Conservation (phyloP, 1,140 invertebrate genomes). For the Halyomorpha halys region DNA sequence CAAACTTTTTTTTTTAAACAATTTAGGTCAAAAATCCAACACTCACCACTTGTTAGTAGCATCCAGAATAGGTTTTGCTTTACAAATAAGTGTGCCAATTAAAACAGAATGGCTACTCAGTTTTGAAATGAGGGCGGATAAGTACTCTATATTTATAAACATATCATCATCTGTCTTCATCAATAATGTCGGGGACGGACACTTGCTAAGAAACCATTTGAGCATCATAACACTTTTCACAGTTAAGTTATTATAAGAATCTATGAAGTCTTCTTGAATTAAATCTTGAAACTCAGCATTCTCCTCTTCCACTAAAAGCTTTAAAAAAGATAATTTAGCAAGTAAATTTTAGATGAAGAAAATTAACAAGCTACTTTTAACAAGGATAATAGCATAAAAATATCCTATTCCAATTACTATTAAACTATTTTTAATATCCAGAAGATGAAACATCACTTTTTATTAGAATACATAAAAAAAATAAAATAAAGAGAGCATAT, state of each 20-base stretch:
- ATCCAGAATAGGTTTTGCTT: constrained; percentile 36
- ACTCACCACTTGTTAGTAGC: constrained; percentile 38
- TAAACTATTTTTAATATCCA: too few relatives aligned
- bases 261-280: constrained; percentile 78
- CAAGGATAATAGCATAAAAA: too few relatives aligned
- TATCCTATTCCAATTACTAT: too few relatives aligned
- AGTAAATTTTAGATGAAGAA: neutral
- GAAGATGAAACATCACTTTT: too few relatives aligned
- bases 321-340: too few relatives aligned
- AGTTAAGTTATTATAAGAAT: constrained; percentile 87
- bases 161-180: constrained; percentile 79
- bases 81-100: constrained; percentile 36
- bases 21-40: too few relatives aligned
- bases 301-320: constrained; percentile 49
- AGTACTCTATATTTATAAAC: constrained; percentile 58
- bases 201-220: constrained; percentile 61
- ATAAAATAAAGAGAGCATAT: too few relatives aligned
- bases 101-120: constrained; percentile 26
- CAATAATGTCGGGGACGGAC: constrained; percentile 53
- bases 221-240: constrained; percentile 77
- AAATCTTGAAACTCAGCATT: constrained; percentile 63
- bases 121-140: constrained; percentile 25
- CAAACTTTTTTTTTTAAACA: neutral
- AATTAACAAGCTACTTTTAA: too few relatives aligned
- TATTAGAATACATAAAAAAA: too few relatives aligned